Conservation (phyloP, 2,888 invertebrate genomes). For the Campoplex nolae region DNA sequence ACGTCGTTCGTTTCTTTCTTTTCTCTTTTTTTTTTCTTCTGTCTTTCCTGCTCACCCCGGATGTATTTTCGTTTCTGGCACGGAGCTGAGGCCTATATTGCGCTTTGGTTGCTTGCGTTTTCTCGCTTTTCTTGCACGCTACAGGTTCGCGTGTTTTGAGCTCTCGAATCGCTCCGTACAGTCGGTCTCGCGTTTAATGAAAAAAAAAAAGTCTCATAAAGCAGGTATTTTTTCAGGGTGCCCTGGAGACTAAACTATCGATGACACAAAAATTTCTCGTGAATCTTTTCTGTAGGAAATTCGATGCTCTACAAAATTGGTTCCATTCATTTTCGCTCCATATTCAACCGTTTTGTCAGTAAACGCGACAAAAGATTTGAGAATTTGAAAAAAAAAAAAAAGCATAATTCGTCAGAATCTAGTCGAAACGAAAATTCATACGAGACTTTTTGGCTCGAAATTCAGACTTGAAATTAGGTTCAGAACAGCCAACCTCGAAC, state of each 20-base stretch:
- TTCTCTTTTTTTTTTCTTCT: constrained; percentile 9
- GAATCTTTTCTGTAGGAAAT: neutral
- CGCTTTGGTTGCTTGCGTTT: constrained; percentile 66
- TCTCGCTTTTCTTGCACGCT: constrained; percentile 61
- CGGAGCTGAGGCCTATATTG: constrained; percentile 81
- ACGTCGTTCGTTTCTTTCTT: constrained; percentile 26
- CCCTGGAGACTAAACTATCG: neutral
- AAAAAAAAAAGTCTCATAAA: neutral
- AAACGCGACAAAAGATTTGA: neutral
- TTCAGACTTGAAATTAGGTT: neutral
- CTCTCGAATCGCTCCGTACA: neutral
- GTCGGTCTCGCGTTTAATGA: neutral
- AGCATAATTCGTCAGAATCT: neutral
- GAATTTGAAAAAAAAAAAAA: neutral
- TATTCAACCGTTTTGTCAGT: neutral
- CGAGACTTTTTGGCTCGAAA: neutral
- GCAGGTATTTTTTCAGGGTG: no score
- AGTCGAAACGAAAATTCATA: neutral
- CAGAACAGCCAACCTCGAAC: neutral
- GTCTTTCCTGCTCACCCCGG: constrained; percentile 56
- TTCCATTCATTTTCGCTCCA: neutral
- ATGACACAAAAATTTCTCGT: neutral
- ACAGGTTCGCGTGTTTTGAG: constrained; percentile 49
- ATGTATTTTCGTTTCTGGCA: constrained; percentile 83
- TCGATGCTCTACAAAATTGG: neutral